These are phyloP conservation scores for Tanaodytes sp. DNA, from an alignment of 2,888 invertebrate genomes.

Conservation along the genomic window DNA sequence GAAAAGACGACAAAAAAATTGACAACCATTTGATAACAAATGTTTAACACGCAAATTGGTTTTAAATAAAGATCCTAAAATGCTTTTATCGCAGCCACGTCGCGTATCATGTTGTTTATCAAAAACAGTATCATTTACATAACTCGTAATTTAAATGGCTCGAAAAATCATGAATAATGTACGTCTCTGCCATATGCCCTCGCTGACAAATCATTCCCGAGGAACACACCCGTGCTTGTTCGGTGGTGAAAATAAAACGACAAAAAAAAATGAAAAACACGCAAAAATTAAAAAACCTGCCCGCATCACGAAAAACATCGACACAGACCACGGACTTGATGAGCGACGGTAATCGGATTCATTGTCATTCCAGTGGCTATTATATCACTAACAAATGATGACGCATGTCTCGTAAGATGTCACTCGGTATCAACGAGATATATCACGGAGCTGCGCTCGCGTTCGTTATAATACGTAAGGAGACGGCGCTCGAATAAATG, in stretches of 20 bases:
- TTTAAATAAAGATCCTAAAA: too few species aligned
- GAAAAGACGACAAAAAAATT: too few species aligned
- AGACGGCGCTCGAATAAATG: too few species aligned
- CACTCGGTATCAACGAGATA: slow-evolving; percentile 42
- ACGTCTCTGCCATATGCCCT: slow-evolving; percentile 1
- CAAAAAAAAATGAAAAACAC: too few species aligned
- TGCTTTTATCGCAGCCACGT: too few species aligned
- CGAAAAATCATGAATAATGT: too few species aligned
- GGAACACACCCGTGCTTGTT: slow-evolving; percentile 28
- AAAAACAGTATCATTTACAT: too few species aligned
- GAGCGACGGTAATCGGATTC: slow-evolving; percentile 50
- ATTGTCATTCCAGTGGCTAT: slow-evolving; percentile 44
- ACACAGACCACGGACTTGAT: slow-evolving; percentile 38
- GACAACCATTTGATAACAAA: too few species aligned
- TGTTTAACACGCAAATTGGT: too few species aligned
- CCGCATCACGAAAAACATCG: slow-evolving; percentile 41
- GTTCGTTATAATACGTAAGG: too few species aligned
- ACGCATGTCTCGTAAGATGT: slow-evolving; percentile 47
- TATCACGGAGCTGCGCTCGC: slow-evolving; percentile 36
- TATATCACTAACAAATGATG: slow-evolving; percentile 50
- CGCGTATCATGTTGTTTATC: too few species aligned
- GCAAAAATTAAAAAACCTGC: background rate
- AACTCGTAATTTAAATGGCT: too few species aligned
- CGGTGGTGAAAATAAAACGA: slow-evolving; percentile 12
- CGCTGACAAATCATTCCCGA: slow-evolving; percentile 37